These are phyloP conservation scores for Amphipoea lucens DNA, from an alignment of 2,888 invertebrate species.

Conservation along the genomic window DNA sequence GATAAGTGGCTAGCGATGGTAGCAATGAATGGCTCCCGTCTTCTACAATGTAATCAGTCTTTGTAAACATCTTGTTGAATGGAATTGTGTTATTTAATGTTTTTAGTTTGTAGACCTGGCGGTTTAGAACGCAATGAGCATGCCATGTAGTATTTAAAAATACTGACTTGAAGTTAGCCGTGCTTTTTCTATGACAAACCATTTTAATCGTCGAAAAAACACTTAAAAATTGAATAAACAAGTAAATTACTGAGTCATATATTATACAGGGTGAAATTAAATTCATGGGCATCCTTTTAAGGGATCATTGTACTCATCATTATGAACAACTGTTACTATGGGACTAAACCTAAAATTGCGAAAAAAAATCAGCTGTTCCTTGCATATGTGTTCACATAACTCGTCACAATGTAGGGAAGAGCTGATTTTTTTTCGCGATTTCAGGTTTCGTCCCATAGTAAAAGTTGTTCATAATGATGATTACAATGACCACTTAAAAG, in stretches of 20 bases:
- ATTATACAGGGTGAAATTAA: too few relatives aligned
- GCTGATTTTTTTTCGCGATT: too few relatives aligned
- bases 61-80: slow-evolving; percentile 36
- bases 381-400: too few relatives aligned
- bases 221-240: not conserved
- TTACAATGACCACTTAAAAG: too few relatives aligned
- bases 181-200: not conserved
- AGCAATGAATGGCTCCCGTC: slow-evolving; percentile 38
- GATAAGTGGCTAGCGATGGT: slow-evolving; percentile 51
- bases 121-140: not conserved
- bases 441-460: too few relatives aligned
- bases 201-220: not conserved
- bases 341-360: too few relatives aligned
- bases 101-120: not conserved
- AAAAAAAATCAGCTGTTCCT: too few relatives aligned
- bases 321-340: too few relatives aligned
- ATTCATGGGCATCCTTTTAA: too few relatives aligned
- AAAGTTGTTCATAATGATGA: too few relatives aligned
- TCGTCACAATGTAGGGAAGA: too few relatives aligned
- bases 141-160: not conserved
- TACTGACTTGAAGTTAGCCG: not conserved
- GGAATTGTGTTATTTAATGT: not conserved
- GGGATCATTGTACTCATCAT: too few relatives aligned
- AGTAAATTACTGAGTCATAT: not conserved
- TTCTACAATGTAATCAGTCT: slow-evolving; percentile 43